Evolutionary conservation across 1,140 invertebrate species (phyloP).

Genomic region (Tetragonula clypearis): DNA sequence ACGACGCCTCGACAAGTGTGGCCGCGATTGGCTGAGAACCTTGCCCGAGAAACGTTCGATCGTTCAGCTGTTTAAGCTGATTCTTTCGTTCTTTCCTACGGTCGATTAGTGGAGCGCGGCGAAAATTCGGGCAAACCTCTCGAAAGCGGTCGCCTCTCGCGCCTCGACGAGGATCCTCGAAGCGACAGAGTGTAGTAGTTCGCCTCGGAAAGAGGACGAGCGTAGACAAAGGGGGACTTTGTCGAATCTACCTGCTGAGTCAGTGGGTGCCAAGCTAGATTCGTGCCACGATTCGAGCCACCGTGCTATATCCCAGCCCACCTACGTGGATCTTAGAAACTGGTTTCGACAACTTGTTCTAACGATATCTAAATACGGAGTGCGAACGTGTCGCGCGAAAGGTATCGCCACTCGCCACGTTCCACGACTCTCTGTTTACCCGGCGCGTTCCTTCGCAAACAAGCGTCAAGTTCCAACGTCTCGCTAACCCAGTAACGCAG

Average conservation of each 20-base stretch:
- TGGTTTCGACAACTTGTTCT: conserved; percentile 32
- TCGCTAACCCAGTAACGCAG: conserved; percentile 12
- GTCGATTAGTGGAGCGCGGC: background rate
- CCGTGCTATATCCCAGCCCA: conserved; percentile 45
- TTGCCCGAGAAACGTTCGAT: background rate
- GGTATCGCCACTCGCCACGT: background rate
- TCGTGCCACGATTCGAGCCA: conserved; percentile 30
- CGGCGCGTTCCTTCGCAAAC: background rate
- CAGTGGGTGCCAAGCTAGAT: conserved; percentile 33
- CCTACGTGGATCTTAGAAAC: conserved; percentile 48
- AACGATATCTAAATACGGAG: conserved; percentile 39
- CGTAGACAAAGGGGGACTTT: conserved; percentile 57
- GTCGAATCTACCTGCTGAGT: conserved; percentile 61
- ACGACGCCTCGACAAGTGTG: background rate
- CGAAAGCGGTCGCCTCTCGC: background rate
- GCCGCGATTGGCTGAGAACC: background rate
- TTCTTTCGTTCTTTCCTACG: background rate
- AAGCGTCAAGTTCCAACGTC: background rate
- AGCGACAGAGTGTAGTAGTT: background rate
- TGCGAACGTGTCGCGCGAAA: conserved; percentile 25
- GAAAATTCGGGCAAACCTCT: conserved; percentile 12
- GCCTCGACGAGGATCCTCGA: conserved; percentile 4
- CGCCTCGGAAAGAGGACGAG: background rate
- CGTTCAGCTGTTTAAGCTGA: background rate
- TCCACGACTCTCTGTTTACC: background rate